phyloP scores from a whole-genome alignment of 1,140 invertebrate species.

The Lethrus apterus region DNA sequence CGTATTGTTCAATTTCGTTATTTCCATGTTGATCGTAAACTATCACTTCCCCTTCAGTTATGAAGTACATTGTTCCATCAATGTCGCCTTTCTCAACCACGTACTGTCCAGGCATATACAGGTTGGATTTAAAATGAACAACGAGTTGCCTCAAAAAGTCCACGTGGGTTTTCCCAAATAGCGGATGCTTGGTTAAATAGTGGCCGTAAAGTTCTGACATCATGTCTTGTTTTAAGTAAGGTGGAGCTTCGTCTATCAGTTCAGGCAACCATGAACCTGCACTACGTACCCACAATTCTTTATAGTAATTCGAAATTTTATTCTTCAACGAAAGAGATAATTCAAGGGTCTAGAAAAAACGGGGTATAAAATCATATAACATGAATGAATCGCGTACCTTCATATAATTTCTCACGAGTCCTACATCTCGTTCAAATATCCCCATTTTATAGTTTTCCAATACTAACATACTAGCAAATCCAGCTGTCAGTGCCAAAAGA shows the following conservation, averaged over 20 bases:
- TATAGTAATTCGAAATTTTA: constrained; percentile 16
- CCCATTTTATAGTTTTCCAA: background rate
- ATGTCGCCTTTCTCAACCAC: constrained; percentile 42
- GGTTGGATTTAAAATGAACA: constrained; percentile 41
- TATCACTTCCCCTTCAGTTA: constrained; percentile 43
- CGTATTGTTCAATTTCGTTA: background rate
- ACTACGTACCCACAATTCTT: constrained; percentile 14
- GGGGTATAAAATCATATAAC: background rate
- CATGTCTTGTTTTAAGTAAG: constrained; percentile 23
- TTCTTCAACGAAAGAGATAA: constrained; percentile 16
- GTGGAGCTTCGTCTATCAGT: constrained; percentile 12
- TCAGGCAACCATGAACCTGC: constrained; percentile 13
- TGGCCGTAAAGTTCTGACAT: constrained; percentile 42
- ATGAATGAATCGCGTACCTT: too few species aligned
- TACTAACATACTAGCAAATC: constrained; percentile 4
- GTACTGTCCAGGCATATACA: constrained; percentile 43
- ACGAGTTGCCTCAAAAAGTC: constrained; percentile 41
- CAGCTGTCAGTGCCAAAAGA: background rate
- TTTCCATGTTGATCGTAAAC: constrained; percentile 14
- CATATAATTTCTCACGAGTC: background rate
- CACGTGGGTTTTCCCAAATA: constrained; percentile 41
- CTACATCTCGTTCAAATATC: background rate
- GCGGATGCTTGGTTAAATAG: constrained; percentile 40
- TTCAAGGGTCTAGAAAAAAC: constrained; percentile 17
- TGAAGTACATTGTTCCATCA: constrained; percentile 43